A percentile compares a stretch with the other conserved stretches of the same genome.
These are phyloP conservation scores for Cheilosia urbana DNA, from an alignment of 2,888 invertebrate species.

Conservation along the genomic window DNA sequence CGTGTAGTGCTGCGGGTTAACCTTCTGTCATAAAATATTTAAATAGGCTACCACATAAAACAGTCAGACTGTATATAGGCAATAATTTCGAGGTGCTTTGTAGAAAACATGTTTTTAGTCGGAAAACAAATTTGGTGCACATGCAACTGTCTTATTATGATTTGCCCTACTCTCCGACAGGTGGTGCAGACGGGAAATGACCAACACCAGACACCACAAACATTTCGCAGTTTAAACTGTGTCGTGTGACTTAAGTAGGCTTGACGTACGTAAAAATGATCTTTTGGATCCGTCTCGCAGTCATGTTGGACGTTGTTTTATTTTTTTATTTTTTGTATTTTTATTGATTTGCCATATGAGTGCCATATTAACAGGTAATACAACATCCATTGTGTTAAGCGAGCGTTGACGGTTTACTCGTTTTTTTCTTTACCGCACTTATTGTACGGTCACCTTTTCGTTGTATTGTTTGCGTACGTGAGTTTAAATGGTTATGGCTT, in stretches of 20 bases:
- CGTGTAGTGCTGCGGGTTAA: constrained; percentile 2
- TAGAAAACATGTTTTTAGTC: background rate
- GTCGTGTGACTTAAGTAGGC: constrained; percentile 29
- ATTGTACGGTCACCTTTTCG: background rate
- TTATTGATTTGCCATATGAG: constrained; percentile 17
- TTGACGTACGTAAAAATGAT: background rate
- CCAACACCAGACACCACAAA: background rate
- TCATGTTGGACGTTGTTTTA: background rate
- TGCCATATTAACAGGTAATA: background rate
- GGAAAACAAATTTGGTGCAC: constrained; percentile 16
- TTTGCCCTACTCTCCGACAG: constrained; percentile 7
- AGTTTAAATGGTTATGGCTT: background rate
- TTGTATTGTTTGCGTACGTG: background rate
- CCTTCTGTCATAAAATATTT: constrained; percentile 44
- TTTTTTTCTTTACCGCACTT: background rate
- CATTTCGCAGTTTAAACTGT: background rate
- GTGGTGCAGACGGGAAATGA: background rate
- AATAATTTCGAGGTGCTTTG: constrained; percentile 2
- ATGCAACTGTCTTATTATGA: constrained; percentile 22
- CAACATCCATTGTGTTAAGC: constrained; percentile 18
- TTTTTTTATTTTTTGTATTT: constrained; percentile 1
- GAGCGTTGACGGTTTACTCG: constrained; percentile 14
- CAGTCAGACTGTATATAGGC: background rate
- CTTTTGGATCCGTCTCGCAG: constrained; percentile 13
- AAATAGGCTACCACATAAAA: constrained; percentile 1